Evolutionary conservation across 2,797 vertebrate species (phyloP), one percentile per base, ranked within the genome.

Genomic region (Acanthurus leucopareius): DNA sequence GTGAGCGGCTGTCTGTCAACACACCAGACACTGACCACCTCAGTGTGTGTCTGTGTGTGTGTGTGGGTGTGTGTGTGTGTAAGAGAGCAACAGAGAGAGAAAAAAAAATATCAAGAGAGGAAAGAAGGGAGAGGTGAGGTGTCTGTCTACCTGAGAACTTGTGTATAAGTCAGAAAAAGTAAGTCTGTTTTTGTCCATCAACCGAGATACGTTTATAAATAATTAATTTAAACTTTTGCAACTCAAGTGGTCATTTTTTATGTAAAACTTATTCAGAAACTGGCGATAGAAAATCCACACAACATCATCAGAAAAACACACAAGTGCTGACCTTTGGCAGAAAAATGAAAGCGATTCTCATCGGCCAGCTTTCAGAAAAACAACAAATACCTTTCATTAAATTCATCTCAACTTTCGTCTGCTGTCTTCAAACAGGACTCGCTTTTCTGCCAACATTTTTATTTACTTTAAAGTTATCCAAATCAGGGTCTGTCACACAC

Each of bases 1-100:
- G 92, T 83, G 84, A 89, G 90, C 57, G 75, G 80, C 90, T 92
- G 91, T 91, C 93, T 89, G 88, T 92, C 92, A 92, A 89, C 82
- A 86, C 80, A 53, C 49, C 72, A 82, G 79, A 85, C 84, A 80
- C 87, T 84, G 89, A 90, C 89, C 90, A 90, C 90, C 82, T 90
- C 61, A 66, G 78, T 67, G 86, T 79, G 76, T 75, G 75, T 74
- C 75, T 75, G 64, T 70, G 74, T 61, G 80, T 77, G 77, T 79
- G 73, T 67, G 35, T 40, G 40, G 13, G 82, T 72, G 77, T 73
- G 78, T 78, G 64, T 76, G 76, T 78, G 73, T 69, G 32, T 47
- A 57, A 68, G 80, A 78, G 68, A 83, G 81, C 86, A 87, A 81
- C 70, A 80, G 86, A 85, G 78, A 90, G 80, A 91, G 87, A 79